Percentiles rank a stretch among this genome's conserved stretches.
Conservation (phyloP, 2,113 vertebrate genomes). For the Caranx ignobilis region DNA sequence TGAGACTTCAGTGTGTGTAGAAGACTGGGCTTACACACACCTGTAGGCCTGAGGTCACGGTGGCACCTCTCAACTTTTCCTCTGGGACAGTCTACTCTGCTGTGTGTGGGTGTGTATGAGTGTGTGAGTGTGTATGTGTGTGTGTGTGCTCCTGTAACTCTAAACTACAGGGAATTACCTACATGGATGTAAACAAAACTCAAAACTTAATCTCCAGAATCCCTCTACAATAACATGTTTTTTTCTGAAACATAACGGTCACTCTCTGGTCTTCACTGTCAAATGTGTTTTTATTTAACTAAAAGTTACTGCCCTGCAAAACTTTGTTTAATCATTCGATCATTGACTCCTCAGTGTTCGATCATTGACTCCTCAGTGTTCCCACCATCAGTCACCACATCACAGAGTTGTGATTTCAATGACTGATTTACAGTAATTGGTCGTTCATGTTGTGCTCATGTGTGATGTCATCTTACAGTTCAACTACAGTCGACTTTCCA, state of each 20-base stretch:
- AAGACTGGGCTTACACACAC: constrained; percentile 51
- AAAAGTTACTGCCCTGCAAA: constrained; percentile 31
- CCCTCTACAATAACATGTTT: constrained; percentile 7
- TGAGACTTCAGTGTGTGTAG: constrained; percentile 32
- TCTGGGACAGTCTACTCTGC: constrained; percentile 23
- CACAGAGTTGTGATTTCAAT: constrained; percentile 18
- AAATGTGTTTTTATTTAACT: constrained; percentile 23
- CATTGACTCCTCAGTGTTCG: constrained; percentile 16
- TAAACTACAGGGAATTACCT: constrained; percentile 5
- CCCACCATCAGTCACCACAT: constrained; percentile 35
- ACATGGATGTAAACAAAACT: constrained; percentile 7
- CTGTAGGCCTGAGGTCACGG: constrained; percentile 58
- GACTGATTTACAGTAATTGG: constrained; percentile 15
- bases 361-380: constrained; percentile 13
- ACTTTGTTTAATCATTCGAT: constrained; percentile 33
- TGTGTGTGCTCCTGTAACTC: constrained; percentile 18
- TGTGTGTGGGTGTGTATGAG: constrained; percentile 10
- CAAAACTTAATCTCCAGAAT: constrained; percentile 9
- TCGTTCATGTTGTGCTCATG: constrained; percentile 17
- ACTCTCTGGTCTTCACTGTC: constrained; percentile 24
- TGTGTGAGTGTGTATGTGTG: constrained; percentile 9
- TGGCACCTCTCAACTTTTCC: constrained; percentile 56
- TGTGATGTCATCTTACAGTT: constrained; percentile 30
- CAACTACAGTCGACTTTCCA: constrained; percentile 29
- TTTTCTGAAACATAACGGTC: constrained; percentile 15